These are phyloP conservation scores for Trisateles emortualis DNA, from an alignment of 2,888 invertebrate species.

Conservation along the genomic window DNA sequence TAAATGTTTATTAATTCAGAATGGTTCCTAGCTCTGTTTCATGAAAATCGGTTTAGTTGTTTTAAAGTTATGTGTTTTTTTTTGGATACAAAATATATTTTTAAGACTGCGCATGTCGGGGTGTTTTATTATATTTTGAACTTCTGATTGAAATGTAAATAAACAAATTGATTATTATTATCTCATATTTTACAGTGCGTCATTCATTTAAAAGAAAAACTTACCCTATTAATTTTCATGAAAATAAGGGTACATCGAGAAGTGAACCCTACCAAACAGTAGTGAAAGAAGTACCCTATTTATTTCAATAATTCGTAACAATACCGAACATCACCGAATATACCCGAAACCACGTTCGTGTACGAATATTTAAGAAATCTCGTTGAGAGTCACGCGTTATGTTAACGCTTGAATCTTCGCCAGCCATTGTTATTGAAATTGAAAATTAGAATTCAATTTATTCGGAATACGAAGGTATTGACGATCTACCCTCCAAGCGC, in stretches of 20 bases:
- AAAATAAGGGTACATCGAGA: background rate
- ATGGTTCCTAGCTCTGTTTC: too few species aligned
- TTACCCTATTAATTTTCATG: background rate
- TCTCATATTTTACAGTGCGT: too few species aligned
- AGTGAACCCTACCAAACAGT: background rate
- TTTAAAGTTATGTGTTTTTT: too few species aligned
- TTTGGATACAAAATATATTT: too few species aligned
- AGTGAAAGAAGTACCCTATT: background rate
- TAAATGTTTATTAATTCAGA: too few species aligned
- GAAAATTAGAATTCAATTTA: slow-evolving; percentile 78
- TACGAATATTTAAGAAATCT: slow-evolving; percentile 52
- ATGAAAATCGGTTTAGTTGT: too few species aligned
- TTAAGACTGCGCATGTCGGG: too few species aligned
- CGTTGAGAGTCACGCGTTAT: slow-evolving; percentile 52
- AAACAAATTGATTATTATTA: too few species aligned
- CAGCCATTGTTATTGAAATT: slow-evolving; percentile 73
- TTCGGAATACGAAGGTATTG: slow-evolving; percentile 58
- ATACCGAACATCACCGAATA: slow-evolving; percentile 11
- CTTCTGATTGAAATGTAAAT: too few species aligned
- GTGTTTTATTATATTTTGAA: too few species aligned
- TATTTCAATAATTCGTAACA: background rate
- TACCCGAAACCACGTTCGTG: slow-evolving; percentile 14
- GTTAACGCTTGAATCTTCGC: slow-evolving; percentile 59
- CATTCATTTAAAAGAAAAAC: too few species aligned
- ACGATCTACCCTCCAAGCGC: slow-evolving; percentile 65